Evolutionary conservation across 35 echinoderm and acorn worm species (phyloP).

Genomic region (Patiria miniata): DNA sequence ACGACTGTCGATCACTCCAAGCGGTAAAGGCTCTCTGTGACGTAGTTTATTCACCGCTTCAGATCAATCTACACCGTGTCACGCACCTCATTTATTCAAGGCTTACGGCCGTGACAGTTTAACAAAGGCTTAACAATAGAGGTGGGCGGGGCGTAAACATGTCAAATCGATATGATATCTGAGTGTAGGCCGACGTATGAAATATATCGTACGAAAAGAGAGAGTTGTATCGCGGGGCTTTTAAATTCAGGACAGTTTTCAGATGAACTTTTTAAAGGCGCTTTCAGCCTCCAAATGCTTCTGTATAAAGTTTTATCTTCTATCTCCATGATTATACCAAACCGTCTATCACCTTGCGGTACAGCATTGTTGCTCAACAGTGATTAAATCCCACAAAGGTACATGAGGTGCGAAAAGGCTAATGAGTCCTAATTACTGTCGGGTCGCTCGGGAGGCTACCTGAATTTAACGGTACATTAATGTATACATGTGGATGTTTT

Average conservation of each 20-base stretch:
- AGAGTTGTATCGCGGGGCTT: no score
- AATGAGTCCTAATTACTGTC: conserved; percentile 11
- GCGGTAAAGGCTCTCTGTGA: neutral
- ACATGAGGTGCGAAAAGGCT: neutral
- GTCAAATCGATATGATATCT: neutral
- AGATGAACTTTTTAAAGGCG: no score
- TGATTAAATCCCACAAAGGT: no score
- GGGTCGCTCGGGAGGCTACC: neutral
- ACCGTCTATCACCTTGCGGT: no score
- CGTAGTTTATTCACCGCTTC: neutral
- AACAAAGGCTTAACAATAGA: neutral
- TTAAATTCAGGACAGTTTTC: no score
- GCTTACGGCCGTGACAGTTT: conserved; percentile 6
- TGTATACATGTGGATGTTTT: no score
- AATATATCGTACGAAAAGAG: neutral
- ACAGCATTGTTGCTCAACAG: no score
- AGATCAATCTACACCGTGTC: neutral
- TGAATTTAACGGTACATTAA: conserved; percentile 5
- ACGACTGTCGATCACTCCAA: neutral
- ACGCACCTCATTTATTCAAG: neutral
- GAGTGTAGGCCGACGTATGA: neutral
- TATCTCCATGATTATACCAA: no score
- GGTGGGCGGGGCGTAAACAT: neutral
- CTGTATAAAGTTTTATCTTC: no score
- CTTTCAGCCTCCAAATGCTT: no score